Conservation (phyloP, 2,888 invertebrate genomes). For the Linnaemya tessellans region DNA sequence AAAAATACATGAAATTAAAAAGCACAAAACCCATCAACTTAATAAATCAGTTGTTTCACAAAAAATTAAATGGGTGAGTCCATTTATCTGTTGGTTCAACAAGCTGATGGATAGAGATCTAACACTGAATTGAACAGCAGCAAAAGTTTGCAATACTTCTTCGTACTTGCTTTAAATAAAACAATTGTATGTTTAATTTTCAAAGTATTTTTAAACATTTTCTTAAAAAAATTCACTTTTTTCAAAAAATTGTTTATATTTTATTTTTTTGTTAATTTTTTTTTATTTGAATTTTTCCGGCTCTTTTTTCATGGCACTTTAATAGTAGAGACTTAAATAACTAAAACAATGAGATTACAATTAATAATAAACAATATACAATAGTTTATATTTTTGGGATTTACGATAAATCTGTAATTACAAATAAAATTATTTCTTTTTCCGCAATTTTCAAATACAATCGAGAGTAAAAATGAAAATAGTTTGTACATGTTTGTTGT, state of each 20-base stretch:
- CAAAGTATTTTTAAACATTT: conserved; percentile 66
- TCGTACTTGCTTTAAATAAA: conserved; percentile 48
- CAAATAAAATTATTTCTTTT: conserved; percentile 23
- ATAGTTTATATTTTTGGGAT: conserved; percentile 5
- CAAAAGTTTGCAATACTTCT: not conserved
- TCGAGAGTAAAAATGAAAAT: conserved; percentile 19
- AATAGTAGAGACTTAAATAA: conserved; percentile 72
- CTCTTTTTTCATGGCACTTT: conserved; percentile 79
- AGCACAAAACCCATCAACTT: not conserved
- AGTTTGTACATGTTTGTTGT: conserved; percentile 66
- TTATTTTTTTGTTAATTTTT: conserved; percentile 57
- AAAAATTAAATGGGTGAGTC: not conserved
- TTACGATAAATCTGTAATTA: conserved; percentile 16
- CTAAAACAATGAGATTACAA: conserved; percentile 79
- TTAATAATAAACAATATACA: conserved; percentile 71
- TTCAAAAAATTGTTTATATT: conserved; percentile 38
- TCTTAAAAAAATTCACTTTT: conserved; percentile 30
- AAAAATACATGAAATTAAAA: no score
- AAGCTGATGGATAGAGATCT: not conserved
- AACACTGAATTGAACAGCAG: not conserved
- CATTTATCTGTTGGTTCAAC: not conserved
- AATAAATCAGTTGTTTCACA: not conserved
- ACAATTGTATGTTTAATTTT: conserved; percentile 59
- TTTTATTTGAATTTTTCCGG: conserved; percentile 71
- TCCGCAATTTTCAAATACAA: conserved; percentile 23